A percentile compares a stretch with the other conserved stretches of the same genome.
Evolutionary conservation across 1,140 invertebrate genomes (phyloP).

Genomic region (Trialeurodes vaporariorum): DNA sequence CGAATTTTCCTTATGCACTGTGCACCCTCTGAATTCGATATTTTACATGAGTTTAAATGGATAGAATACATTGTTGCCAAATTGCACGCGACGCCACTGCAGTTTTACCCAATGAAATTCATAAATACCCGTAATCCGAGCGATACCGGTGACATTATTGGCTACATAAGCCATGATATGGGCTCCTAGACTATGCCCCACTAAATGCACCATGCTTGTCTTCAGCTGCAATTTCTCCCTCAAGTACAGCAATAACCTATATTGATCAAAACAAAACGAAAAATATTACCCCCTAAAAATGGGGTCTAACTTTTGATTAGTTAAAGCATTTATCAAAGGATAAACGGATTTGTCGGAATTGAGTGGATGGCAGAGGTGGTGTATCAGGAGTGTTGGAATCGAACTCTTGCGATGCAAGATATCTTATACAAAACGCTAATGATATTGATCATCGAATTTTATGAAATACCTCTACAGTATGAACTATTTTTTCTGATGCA

Average conservation of each 20-base stretch:
- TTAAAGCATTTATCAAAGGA: too few species aligned
- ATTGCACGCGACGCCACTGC: neutral
- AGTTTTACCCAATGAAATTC: conserved; percentile 7
- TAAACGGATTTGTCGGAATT: too few species aligned
- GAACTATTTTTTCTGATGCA: too few species aligned
- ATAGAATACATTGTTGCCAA: neutral
- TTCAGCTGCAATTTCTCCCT: conserved; percentile 17
- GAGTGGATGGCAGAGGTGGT: too few species aligned
- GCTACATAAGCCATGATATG: conserved; percentile 31
- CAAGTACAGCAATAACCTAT: conserved; percentile 24
- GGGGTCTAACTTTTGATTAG: too few species aligned
- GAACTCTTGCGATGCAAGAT: too few species aligned
- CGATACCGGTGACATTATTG: conserved; percentile 27
- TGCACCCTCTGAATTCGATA: too few species aligned
- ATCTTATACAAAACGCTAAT: too few species aligned
- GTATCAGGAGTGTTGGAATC: too few species aligned
- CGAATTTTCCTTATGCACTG: too few species aligned
- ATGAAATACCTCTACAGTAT: too few species aligned
- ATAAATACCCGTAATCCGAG: conserved; percentile 30
- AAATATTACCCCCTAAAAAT: neutral
- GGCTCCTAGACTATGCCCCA: conserved; percentile 33
- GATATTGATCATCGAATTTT: too few species aligned
- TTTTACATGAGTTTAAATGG: neutral
- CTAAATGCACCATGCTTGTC: conserved; percentile 24
- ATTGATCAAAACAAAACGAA: neutral